phyloP scores from a whole-genome alignment of 1,140 invertebrate genomes.

The Sinonovacula constricta region DNA sequence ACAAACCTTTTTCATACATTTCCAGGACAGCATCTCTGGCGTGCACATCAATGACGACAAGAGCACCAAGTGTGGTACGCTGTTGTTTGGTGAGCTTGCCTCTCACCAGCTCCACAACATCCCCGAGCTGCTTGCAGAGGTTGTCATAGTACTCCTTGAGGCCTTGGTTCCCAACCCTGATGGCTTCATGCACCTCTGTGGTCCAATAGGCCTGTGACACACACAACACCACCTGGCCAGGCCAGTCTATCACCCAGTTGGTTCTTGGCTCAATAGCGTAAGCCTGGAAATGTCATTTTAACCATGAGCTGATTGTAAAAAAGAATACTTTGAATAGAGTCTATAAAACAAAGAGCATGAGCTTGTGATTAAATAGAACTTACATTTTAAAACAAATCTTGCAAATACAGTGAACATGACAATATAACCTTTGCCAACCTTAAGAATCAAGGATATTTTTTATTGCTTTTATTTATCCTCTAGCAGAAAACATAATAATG shows the following conservation, averaged over 20 bases:
- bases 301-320: too few species aligned
- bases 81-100: conserved; percentile 78
- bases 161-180: conserved; percentile 68
- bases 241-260: conserved; percentile 79
- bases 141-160: conserved; percentile 73
- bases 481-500: too few species aligned
- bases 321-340: too few species aligned
- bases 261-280: conserved; percentile 73
- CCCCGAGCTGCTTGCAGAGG: conserved; percentile 73
- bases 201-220: conserved; percentile 80
- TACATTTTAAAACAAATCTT: too few species aligned
- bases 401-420: too few species aligned
- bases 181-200: conserved; percentile 76
- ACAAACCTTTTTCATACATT: conserved; percentile 74
- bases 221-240: conserved; percentile 79
- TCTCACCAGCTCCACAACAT: conserved; percentile 78
- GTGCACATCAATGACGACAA: conserved; percentile 79
- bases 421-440: too few species aligned
- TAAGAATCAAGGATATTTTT: too few species aligned
- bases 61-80: conserved; percentile 77
- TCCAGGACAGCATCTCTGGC: conserved; percentile 76
- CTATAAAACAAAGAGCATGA: too few species aligned
- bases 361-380: too few species aligned
- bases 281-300: too few species aligned
- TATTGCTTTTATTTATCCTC: too few species aligned